phyloP scores from a whole-genome alignment of 2,888 invertebrate species.

The Perithous albicinctus region DNA sequence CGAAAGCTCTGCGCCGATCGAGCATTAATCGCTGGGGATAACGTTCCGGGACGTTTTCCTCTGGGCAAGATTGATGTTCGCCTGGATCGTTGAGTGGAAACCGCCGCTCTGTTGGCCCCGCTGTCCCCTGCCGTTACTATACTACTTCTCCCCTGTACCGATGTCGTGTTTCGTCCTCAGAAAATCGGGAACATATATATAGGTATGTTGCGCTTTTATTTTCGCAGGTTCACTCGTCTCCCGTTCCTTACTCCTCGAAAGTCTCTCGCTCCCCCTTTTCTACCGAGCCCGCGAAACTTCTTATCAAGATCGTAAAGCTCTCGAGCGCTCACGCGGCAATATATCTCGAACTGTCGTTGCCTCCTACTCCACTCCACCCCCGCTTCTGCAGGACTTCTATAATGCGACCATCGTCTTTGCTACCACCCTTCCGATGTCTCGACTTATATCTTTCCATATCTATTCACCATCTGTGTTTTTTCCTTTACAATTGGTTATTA shows the following conservation, averaged over 20 bases:
- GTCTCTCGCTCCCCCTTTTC: slow-evolving; percentile 84
- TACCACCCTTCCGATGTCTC: slow-evolving; percentile 9
- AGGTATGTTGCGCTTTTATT: slow-evolving; percentile 5
- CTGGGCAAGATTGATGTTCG: slow-evolving; percentile 69
- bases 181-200: slow-evolving; percentile 17
- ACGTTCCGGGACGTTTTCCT: slow-evolving; percentile 68
- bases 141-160: background rate
- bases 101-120: slow-evolving; percentile 46
- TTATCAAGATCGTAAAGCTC: slow-evolving; percentile 63
- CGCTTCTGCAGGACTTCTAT: background rate
- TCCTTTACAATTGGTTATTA: background rate
- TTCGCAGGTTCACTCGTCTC: slow-evolving; percentile 34
- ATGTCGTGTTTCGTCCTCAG: slow-evolving; percentile 10
- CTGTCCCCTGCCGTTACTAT: background rate
- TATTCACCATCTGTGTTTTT: background rate
- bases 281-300: slow-evolving; percentile 80
- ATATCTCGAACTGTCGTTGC: slow-evolving; percentile 65
- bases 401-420: slow-evolving; percentile 12
- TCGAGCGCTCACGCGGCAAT: slow-evolving; percentile 50
- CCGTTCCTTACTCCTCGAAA: slow-evolving; percentile 59
- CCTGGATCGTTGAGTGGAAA: slow-evolving; percentile 63
- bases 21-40: slow-evolving; percentile 71
- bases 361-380: slow-evolving; percentile 33
- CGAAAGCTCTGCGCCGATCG: slow-evolving; percentile 65
- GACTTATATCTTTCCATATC: slow-evolving; percentile 13